Base-by-base conservation (phyloP, 2,888 invertebrate species). In the Lasioglossum lativentre region DNA sequence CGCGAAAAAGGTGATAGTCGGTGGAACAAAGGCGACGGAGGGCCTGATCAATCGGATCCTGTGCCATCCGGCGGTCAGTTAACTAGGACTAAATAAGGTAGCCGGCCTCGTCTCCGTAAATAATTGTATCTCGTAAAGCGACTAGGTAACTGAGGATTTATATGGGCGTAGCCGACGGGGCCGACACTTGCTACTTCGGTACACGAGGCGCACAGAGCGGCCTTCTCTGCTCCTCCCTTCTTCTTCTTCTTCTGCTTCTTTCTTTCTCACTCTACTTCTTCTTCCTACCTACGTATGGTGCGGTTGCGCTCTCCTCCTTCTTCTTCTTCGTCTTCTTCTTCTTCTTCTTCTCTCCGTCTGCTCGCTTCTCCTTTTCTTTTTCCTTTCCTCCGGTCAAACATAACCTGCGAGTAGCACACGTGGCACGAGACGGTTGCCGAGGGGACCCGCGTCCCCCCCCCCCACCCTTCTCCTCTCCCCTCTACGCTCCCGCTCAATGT, bases 41-140 rank as follows among this genome's bases (percentile, higher is more conserved):
- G 85, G 86, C 80, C 83, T 82, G 90, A 92, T 92, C 90, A 92
- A 93, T 92, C 90, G 90, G 75, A 75, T 80, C 81, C 77, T 76
- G 76, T 72, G 90, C 84, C 88, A 90, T 90, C 86, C 89, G 86
- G 83, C 90, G 90, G 89, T 86, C 88, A 93, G 91, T 91, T 92
- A 92, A 92, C 93, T 92, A 91, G 89, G 89, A 76, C 93, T 93
- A 92, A 93, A 93, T 93, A 93, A 91, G 93, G 93, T 88, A 92
- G 90, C 90, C 87, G 82, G 80, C 71, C 88, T 16, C 83, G 86
- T 80, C 89, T 86, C 89, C 74, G 89, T 93, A 93, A 93, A 93
- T 93, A 93, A 93, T 92, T 93, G 92, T 91, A 92, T 92, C 91
- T 92, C 91, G 92, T 92, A 92, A 91, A 92, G 92, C 91, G 90